Evolutionary conservation across 2,113 vertebrate species (phyloP).

Genomic region (Dicrurus megarhynchus): DNA sequence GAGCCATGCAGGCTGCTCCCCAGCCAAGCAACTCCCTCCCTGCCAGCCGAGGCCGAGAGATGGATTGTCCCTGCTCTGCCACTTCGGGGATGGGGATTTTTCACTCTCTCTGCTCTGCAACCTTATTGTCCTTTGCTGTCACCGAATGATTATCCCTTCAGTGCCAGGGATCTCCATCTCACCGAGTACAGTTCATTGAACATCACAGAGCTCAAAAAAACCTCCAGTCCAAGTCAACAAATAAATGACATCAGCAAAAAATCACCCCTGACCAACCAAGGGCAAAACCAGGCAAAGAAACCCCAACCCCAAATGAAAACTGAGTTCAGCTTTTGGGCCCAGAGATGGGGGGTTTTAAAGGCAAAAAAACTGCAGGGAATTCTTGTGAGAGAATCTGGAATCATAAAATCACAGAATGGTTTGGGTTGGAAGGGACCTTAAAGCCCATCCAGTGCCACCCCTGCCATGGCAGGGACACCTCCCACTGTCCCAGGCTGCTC

Average conservation of each 20-base stretch:
- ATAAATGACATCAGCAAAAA: not conserved
- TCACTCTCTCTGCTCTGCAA: not conserved
- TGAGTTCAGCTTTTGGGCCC: not conserved
- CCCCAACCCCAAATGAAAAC: not conserved
- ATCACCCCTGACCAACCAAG: not conserved
- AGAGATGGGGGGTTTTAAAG: not conserved
- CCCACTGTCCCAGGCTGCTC: not conserved
- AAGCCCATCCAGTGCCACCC: fast-evolving
- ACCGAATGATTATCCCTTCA: not conserved
- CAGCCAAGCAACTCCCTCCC: not conserved
- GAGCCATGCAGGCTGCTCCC: not conserved
- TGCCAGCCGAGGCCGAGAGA: not conserved
- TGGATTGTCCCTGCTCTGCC: not conserved
- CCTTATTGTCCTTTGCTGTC: not conserved
- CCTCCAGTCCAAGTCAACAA: not conserved
- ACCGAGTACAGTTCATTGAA: not conserved
- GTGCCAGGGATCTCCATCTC: not conserved
- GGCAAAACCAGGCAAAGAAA: not conserved
- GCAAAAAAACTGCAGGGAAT: not conserved
- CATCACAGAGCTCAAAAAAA: not conserved
- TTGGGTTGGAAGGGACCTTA: not conserved
- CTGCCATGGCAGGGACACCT: not conserved
- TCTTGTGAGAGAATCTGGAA: not conserved
- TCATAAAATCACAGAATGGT: not conserved
- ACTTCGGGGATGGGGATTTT: not conserved